Percentiles rank a stretch among this genome's conserved stretches.
Conservation (phyloP, 2,888 invertebrate species). For the Patella pellucida region DNA sequence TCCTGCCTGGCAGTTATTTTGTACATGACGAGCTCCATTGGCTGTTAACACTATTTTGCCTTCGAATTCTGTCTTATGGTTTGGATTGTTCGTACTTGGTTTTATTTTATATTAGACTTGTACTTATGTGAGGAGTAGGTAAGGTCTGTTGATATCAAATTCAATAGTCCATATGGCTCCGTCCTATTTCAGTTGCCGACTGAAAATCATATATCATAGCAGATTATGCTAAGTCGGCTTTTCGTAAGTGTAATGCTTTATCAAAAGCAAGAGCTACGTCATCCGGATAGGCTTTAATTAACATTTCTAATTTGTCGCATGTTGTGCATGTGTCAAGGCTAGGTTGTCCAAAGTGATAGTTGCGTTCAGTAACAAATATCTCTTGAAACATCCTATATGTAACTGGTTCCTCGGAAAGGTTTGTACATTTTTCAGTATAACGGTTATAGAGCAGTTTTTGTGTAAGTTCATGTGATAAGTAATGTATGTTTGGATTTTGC, state of each 20-base stretch:
- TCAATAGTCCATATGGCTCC: slow-evolving; percentile 8
- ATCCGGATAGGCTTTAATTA: neutral
- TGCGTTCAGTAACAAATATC: neutral
- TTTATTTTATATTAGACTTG: slow-evolving; percentile 14
- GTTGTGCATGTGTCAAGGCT: slow-evolving; percentile 5
- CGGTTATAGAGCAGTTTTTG: too few species aligned
- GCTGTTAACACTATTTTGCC: too few species aligned
- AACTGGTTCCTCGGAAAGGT: neutral
- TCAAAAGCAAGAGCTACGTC: neutral
- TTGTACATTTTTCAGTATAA: neutral
- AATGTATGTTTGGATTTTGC: too few species aligned
- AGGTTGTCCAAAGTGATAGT: neutral
- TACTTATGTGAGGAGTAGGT: slow-evolving; percentile 17
- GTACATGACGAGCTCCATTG: too few species aligned
- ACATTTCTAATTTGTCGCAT: slow-evolving; percentile 3
- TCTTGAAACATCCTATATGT: neutral
- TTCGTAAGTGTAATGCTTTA: slow-evolving; percentile 6
- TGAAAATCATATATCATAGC: slow-evolving; percentile 8
- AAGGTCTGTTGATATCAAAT: slow-evolving; percentile 18
- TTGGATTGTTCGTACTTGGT: too few species aligned
- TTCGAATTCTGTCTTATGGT: too few species aligned
- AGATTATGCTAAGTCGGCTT: slow-evolving; percentile 13
- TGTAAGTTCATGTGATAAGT: too few species aligned
- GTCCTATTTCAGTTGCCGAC: neutral
- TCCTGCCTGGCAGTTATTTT: too few species aligned